Conservation (phyloP, 2,797 vertebrate genomes). For the Sebastolobus altivelis region DNA sequence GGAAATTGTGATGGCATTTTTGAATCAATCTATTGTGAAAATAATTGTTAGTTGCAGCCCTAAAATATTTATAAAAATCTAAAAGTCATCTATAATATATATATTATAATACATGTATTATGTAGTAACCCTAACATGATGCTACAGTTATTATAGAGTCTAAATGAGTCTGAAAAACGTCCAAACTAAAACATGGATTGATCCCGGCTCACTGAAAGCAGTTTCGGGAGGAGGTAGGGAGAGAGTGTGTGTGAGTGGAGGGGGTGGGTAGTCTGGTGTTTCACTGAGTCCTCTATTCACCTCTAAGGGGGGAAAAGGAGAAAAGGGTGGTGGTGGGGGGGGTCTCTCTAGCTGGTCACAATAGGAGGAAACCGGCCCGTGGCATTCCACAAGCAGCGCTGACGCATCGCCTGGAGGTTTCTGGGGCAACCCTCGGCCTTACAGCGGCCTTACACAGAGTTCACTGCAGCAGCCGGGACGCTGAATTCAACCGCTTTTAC, state of each 20-base stretch:
- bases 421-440: conserved; percentile 79
- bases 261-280: conserved; percentile 47
- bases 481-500: background rate
- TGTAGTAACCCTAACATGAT: background rate
- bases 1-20: no score
- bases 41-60: no score
- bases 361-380: conserved; percentile 79
- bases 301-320: conserved; percentile 53
- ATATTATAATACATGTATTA: no score
- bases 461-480: background rate
- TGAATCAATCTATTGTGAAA: no score
- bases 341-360: conserved; percentile 67
- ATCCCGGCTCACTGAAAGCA: conserved; percentile 11
- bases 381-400: conserved; percentile 80
- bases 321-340: conserved; percentile 15
- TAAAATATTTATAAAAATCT: no score
- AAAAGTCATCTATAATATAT: no score
- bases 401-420: conserved; percentile 84
- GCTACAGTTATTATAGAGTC: background rate
- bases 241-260: background rate
- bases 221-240: background rate
- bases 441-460: background rate
- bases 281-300: conserved; percentile 73
- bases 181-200: background rate
- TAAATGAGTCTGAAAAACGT: background rate